Evolutionary conservation across 2,113 vertebrate species (phyloP), one percentile per base, ranked within the genome.

Genomic region (Salvelinus sp.): DNA sequence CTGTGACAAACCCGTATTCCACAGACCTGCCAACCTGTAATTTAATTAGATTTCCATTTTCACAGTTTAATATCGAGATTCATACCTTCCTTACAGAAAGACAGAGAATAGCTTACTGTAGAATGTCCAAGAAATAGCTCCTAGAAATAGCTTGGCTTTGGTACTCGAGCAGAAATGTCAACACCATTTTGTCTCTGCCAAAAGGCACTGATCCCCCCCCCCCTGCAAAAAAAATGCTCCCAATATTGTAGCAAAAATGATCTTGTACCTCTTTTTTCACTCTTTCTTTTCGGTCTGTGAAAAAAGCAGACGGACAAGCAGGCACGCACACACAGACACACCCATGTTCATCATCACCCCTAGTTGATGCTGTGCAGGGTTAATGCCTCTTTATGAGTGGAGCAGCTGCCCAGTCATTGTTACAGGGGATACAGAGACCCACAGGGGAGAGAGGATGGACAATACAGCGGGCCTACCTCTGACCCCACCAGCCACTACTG

Each of bases 81-180:
- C 30, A 47, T 69, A 69, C 67, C 67, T 69, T 44, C 38, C 38
- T 44, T n/a, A 69, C 67, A 44, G 20, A 69, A n/a, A 69, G 64
- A 30, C n/a, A 66, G 64, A 66, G 64, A 13, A 30, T 28, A 13
- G 64, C 25, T 13, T 54, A 54, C 13, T 16, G 50, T 18, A 18
- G 13, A 22, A 62, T 62, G 58, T n/a, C 58, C 6, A 23, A 62
- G 18, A 62, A 62, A 62, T 22, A 16, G 58, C 58, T 62, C n/a
- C 4, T 9, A 7, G n/a, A 62, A 62, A n/a, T 3, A 27, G 13
- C 64, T 23, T 10, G n/a, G 6, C 58, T 62, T 62, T 23, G 58
- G 58, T 3, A 22, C 9, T 62, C 7, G n/a, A 22, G 38, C 38
- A 44, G 16, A 62, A 23, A 62, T 62, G n/a, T 62, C 58, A 62